Evolutionary conservation across 2,888 invertebrate species (phyloP).

Genomic region (Teleiodes luculella): DNA sequence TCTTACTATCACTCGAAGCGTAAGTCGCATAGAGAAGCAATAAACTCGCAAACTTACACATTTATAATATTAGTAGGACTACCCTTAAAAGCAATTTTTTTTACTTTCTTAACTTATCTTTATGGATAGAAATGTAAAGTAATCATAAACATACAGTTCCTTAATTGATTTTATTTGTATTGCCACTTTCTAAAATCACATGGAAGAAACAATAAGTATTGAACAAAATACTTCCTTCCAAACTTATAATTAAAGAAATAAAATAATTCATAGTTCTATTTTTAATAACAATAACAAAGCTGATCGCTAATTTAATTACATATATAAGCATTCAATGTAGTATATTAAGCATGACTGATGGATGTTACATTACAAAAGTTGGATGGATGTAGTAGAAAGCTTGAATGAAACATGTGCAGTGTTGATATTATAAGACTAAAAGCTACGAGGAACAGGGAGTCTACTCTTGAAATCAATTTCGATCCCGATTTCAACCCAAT

Average conservation of each 20-base stretch:
- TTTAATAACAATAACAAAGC: conserved; percentile 73
- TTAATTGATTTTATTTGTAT: conserved; percentile 53
- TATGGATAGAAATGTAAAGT: not conserved
- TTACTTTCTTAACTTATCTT: not conserved
- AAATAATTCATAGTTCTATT: conserved; percentile 61
- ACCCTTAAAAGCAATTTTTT: no score
- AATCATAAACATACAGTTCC: not conserved
- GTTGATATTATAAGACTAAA: no score
- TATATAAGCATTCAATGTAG: conserved; percentile 23
- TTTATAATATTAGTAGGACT: no score
- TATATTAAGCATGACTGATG: not conserved
- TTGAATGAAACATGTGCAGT: no score
- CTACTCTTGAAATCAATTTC: no score
- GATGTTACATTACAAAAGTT: not conserved
- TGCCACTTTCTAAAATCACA: conserved; percentile 73
- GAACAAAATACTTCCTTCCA: conserved; percentile 59
- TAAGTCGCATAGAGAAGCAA: no score
- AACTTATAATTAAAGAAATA: conserved; percentile 61
- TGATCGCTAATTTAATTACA: conserved; percentile 43
- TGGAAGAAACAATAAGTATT: conserved; percentile 69
- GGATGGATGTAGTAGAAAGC: not conserved
- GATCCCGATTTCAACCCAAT: no score
- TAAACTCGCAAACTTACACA: no score
- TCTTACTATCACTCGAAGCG: no score
- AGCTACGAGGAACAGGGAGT: no score